Conservation (phyloP, 2,797 vertebrate genomes). For the Knipowitschia caucasica region DNA sequence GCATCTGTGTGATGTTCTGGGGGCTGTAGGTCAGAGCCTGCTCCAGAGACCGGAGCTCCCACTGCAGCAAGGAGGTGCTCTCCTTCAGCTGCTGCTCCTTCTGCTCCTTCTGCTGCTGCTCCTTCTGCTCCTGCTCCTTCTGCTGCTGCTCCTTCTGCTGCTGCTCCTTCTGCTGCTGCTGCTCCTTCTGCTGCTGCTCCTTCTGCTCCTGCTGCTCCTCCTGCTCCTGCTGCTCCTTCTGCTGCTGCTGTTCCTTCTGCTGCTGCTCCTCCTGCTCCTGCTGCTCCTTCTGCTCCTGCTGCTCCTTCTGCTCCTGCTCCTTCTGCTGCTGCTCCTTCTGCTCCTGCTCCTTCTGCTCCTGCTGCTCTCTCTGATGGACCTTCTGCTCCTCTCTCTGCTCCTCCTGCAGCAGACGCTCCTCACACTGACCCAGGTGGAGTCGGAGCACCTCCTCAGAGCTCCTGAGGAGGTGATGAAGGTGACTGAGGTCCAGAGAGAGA, state of each 20-base stretch:
- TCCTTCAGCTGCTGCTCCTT: constrained; percentile 49
- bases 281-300: too few species aligned
- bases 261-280: too few species aligned
- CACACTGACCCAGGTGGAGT: constrained; percentile 51
- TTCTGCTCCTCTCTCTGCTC: constrained; percentile 22
- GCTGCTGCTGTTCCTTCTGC: too few species aligned
- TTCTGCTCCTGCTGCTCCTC: too few species aligned
- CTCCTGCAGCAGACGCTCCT: constrained; percentile 34
- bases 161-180: too few species aligned
- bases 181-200: constrained; percentile 57
- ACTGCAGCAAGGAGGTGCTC: constrained; percentile 58
- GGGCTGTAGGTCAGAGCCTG: constrained; percentile 62
- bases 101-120: constrained; percentile 39
- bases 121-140: constrained; percentile 58
- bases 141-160: too few species aligned
- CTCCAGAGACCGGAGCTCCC: constrained; percentile 70
- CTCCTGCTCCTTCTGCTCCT: too few species aligned
- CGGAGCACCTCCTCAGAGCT: too few species aligned
- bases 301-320: constrained; percentile 21
- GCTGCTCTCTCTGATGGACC: too few species aligned
- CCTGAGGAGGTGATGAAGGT: constrained; percentile 65
- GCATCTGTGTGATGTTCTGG: constrained; percentile 61
- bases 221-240: too few species aligned
- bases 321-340: constrained; percentile 53
- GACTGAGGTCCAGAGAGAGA: constrained; percentile 63